Conservation (phyloP, 2,113 vertebrate species). For the cattle (Bos taurus) region ARS-UCD2.0 NC_037357.1:19689001-19689500, state of each 20-base stretch:
- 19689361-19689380: not conserved
- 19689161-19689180: conserved; percentile 12
- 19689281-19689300: conserved; percentile 24
- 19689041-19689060: conserved; percentile 44
- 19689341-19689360: conserved; percentile 10
- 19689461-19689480: not conserved
- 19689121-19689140: conserved; percentile 33
- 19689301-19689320: not conserved
- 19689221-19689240: conserved; percentile 17
- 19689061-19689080: conserved; percentile 47
- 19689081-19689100: conserved; percentile 11
- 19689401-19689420: not conserved
- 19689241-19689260: conserved; percentile 35
- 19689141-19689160: conserved; percentile 19
- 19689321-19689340: not conserved
- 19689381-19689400: not conserved
- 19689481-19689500: not conserved
- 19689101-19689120: not conserved
- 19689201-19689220: conserved; percentile 19
- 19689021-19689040: conserved; percentile 37
- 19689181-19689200: conserved; percentile 1
- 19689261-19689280: conserved; percentile 20
- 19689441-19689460: not conserved
- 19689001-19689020: conserved; percentile 36
- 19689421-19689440: not conserved